Conservation (phyloP, 1,140 invertebrate genomes). For the Schlechtendalia chinensis region DNA sequence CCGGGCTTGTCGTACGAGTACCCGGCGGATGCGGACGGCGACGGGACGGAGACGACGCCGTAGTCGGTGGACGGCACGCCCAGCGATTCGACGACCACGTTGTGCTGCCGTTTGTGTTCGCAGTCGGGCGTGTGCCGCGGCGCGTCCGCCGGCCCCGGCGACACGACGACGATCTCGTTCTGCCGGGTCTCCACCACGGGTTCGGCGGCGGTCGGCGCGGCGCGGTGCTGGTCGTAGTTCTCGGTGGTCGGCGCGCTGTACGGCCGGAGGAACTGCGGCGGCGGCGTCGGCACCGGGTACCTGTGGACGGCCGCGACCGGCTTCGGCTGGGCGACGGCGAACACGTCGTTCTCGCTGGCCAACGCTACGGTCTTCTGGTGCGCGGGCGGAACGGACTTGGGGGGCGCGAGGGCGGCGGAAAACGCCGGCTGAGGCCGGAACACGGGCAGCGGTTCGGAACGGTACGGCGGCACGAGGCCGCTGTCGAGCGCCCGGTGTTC, state of each 20-base stretch:
- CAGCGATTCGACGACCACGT: neutral
- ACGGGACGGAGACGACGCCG: neutral
- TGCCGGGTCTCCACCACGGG: conserved; percentile 28
- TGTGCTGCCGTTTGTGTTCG: conserved; percentile 20
- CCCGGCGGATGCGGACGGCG: conserved; percentile 20
- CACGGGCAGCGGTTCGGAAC: neutral
- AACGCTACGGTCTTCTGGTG: neutral
- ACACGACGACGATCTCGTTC: neutral
- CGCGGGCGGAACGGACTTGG: neutral
- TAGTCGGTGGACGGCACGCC: conserved; percentile 32
- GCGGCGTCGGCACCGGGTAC: neutral
- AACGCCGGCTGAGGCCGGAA: conserved; percentile 3
- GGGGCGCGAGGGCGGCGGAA: neutral
- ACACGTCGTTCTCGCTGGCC: neutral
- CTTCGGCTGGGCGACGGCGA: neutral
- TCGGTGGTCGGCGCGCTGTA: neutral
- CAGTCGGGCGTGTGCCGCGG: neutral
- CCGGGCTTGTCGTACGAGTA: conserved; percentile 32
- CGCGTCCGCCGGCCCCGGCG: neutral
- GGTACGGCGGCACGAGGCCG: neutral
- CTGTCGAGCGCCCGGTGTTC: neutral
- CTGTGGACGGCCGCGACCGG: neutral
- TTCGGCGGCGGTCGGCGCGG: neutral
- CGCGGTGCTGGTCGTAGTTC: neutral
- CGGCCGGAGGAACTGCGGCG: neutral